Evolutionary conservation across 2,888 invertebrate genomes (phyloP).

Genomic region (Volucella bombylans): DNA sequence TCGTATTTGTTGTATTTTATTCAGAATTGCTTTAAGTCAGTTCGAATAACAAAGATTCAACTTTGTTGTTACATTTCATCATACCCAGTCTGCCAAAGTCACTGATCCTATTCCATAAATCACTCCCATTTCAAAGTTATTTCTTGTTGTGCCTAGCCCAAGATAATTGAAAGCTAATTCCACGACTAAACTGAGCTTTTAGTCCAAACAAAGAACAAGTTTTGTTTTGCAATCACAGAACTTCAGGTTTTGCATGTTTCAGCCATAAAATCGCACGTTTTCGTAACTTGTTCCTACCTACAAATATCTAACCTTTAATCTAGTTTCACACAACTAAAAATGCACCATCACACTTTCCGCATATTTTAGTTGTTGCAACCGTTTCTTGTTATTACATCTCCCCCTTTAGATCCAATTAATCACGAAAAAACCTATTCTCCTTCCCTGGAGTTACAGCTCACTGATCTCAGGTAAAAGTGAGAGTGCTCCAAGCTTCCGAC

Average conservation of each 20-base stretch:
- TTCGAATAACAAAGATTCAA: too few relatives aligned
- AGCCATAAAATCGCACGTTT: not conserved
- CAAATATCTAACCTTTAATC: slow-evolving; percentile 12
- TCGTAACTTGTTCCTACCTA: slow-evolving; percentile 9
- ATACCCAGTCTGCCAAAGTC: too few relatives aligned
- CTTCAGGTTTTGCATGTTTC: slow-evolving; percentile 26
- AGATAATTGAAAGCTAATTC: not conserved
- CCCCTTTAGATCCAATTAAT: not conserved
- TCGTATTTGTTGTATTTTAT: too few relatives aligned
- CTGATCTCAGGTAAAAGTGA: slow-evolving; percentile 67
- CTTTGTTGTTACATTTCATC: too few relatives aligned
- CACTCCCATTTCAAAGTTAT: too few relatives aligned
- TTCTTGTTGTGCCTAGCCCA: not conserved
- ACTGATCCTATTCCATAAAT: too few relatives aligned
- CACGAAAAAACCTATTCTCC: slow-evolving; percentile 40
- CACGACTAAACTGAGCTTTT: not conserved
- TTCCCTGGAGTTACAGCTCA: slow-evolving; percentile 28
- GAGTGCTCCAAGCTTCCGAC: slow-evolving; percentile 32
- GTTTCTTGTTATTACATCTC: slow-evolving; percentile 35
- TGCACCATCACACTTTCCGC: slow-evolving; percentile 6
- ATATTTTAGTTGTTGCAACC: slow-evolving; percentile 34
- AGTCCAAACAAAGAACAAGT: slow-evolving; percentile 32
- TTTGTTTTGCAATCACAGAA: not conserved
- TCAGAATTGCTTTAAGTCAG: too few relatives aligned
- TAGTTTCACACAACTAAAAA: not conserved